Base-by-base conservation (phyloP, 2,113 vertebrate genomes). In the Channa maculata region DNA sequence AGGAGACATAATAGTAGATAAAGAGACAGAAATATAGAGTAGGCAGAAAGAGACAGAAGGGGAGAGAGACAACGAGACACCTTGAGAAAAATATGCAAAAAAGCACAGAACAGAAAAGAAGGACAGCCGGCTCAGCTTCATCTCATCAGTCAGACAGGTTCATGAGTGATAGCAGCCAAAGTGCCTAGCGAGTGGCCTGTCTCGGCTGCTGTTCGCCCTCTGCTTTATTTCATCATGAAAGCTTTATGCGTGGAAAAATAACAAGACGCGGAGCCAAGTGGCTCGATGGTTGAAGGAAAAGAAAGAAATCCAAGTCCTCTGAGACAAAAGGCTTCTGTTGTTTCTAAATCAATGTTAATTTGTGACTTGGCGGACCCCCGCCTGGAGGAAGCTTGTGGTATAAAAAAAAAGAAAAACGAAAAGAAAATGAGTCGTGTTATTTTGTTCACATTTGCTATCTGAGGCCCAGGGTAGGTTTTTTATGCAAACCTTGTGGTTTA, bases 251-350 rank as follows among this genome's bases (percentile, higher is more conserved):
- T 77, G 87, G 88, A 91, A 88, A 92, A 92, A 91, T 85, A 88
- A 92, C 84, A 86, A 66, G 77, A 82, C n/a, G n/a, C 63, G 2
- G 73, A 89, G 90, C 86, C 81, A 86, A 93, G 73, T 41, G 54
- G 55, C 82, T 86, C 65, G 3, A 84, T n/a, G 60, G 60, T 66
- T 38, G 43, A 85, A 75, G 85, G 71, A 78, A 68, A 90, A 45
- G 63, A 84, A 71, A 76, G 74, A 38, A 75, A 59, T 1, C 54
- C 0, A 3, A 77, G 73, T 55, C 54, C 48, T 74, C 50, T 8
- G 64, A 92, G 82, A 93, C 92, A 92, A 92, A 92, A 90, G 91
- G 87, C 89, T 88, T 91, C 89, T 92, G 91, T 93, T 92, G 90
- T 92, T 88, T 62, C 75, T 84, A 82, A 91, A 88, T 88, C 80